A percentile compares a stretch with the other conserved stretches of the same genome.
Conservation (phyloP, 2,113 vertebrate species). For the Larimichthys crocea region DNA sequence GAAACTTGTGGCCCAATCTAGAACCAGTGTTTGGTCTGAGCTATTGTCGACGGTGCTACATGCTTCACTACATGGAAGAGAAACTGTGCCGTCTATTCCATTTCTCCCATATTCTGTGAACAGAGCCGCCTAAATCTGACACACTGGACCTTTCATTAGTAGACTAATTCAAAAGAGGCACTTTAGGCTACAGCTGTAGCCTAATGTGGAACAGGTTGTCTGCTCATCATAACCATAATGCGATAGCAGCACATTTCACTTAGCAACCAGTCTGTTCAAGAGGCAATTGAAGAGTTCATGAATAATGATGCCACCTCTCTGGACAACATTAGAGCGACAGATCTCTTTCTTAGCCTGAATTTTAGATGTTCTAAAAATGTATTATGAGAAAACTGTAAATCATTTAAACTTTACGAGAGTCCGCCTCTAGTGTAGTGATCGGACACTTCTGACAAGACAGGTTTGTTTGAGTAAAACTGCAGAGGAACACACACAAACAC, state of each 20-base stretch:
- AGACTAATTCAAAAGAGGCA: slow-evolving; percentile 4
- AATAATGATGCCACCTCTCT: slow-evolving; percentile 39
- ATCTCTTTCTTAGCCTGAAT: background rate
- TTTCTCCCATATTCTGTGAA: too few species aligned
- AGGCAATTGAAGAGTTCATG: slow-evolving; percentile 31
- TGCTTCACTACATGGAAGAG: too few species aligned
- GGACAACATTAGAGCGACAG: background rate
- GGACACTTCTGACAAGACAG: background rate
- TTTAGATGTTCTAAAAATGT: background rate
- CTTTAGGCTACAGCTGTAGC: background rate
- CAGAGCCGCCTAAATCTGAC: too few species aligned
- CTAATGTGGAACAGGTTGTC: slow-evolving; percentile 27
- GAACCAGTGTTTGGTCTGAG: too few species aligned
- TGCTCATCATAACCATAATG: slow-evolving; percentile 17
- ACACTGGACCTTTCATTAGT: background rate
- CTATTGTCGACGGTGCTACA: too few species aligned
- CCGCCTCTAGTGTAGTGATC: background rate
- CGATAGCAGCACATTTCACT: slow-evolving; percentile 8
- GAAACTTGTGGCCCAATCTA: too few species aligned
- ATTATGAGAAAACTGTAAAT: background rate
- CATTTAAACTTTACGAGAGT: background rate
- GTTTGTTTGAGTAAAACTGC: background rate
- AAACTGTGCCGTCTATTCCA: too few species aligned
- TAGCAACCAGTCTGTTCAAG: slow-evolving; percentile 41
- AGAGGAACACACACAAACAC: background rate